Evolutionary conservation across 2,797 vertebrate genomes (phyloP), one percentile per base, ranked within the genome.

Genomic region (Microtus californicus): DNA sequence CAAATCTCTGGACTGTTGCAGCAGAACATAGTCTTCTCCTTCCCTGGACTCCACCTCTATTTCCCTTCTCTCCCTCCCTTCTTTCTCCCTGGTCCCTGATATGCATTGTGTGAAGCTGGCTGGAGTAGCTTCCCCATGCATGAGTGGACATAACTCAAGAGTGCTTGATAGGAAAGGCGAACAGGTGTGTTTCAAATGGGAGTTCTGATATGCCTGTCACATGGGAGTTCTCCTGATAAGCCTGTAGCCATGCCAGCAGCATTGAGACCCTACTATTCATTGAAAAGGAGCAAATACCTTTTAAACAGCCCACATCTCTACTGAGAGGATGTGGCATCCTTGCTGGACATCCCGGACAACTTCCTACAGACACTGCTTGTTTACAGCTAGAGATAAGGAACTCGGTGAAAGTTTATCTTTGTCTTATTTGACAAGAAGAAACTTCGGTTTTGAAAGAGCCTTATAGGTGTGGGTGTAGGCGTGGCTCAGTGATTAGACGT

Each of bases 401-500:
- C 37, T 89, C 86, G 29, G 77, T 77, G 67, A 48, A 59, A 65
- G 15, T 87, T 97, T 77, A 45, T 12, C 15, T 82, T 97, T 96
- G 54, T 89, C 88, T 71, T 95, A 2, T 29, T 91, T 94, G 67
- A 29, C 71, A 92, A 59, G 69, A 51, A 91, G 56, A 90, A 19
- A 43, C 79, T 78, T 95, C 21, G 43, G 51, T 92, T 94, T 90
- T 94, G 31, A 34, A 85, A 76, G 19, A 31, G 6, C 6, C 37
- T 23, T 76, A 37, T 40, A 34, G 71, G n/a, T 67, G 19, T 79
- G 19, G 29, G 14, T 40, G 56, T 14, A 5, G 34, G 48, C n/a
- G 48, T 71, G 37, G 14, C 31, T 83, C 54, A 21, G 23, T 48
- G 67, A 56, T 34, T 6, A 6, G 63, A 31, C 3, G 2, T 21